Percentiles rank a stretch among this genome's conserved stretches.
phyloP scores from a whole-genome alignment of 2,797 vertebrate species.

The Phoxinus dragarum region DNA sequence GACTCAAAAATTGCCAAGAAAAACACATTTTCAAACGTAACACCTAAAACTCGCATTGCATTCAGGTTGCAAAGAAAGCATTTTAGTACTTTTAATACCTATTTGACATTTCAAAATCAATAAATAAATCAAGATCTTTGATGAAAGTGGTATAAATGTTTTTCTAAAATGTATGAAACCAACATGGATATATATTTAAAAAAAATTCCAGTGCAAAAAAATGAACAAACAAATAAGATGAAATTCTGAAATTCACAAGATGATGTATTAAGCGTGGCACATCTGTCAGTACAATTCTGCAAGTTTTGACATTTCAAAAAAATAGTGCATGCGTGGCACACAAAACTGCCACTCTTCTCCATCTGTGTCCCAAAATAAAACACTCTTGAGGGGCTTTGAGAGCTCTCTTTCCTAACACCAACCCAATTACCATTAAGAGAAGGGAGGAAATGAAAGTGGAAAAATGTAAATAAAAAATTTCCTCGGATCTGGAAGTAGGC shows the following conservation, averaged over 20 bases:
- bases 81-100: not conserved
- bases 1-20: not conserved
- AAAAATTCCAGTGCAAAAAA: not conserved
- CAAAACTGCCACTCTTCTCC: constrained; percentile 38
- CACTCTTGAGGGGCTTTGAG: constrained; percentile 43
- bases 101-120: not conserved
- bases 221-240: not conserved
- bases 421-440: constrained; percentile 77
- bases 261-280: not conserved
- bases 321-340: constrained; percentile 15
- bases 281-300: not conserved
- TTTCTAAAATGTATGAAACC: not conserved
- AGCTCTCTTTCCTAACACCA: constrained; percentile 61
- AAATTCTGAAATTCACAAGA: not conserved
- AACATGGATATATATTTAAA: not conserved
- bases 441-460: constrained; percentile 91
- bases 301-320: not conserved
- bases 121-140: not conserved
- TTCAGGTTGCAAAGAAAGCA: not conserved
- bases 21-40: not conserved
- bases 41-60: not conserved
- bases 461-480: constrained; percentile 94
- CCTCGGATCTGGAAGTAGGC: constrained; percentile 92
- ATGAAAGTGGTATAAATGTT: not conserved
- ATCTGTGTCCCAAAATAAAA: constrained; percentile 42